These are phyloP conservation scores for Porites australiensis DNA, from an alignment of 64 coral and sea anemone species.

Conservation along the genomic window DNA sequence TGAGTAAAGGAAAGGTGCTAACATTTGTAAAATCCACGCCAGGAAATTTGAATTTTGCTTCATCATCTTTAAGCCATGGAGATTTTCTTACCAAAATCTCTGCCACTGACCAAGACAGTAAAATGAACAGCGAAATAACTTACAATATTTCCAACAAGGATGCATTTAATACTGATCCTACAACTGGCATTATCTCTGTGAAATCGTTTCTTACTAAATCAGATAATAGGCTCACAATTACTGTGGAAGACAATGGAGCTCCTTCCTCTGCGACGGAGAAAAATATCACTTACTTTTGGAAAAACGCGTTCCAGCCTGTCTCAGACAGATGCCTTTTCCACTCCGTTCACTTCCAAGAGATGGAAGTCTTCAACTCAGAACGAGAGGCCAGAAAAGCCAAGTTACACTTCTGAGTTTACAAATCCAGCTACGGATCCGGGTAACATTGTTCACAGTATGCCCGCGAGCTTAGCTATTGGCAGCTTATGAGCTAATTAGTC, in stretches of 20 bases:
- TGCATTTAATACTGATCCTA: slow-evolving; percentile 13
- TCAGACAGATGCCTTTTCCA: neutral
- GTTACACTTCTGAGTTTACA: neutral
- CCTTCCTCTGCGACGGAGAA: neutral
- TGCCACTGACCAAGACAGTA: slow-evolving; percentile 49
- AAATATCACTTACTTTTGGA: slow-evolving; percentile 21
- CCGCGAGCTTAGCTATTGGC: neutral
- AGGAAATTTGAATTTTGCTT: neutral
- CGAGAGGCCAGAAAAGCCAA: neutral
- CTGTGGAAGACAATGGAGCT: slow-evolving; percentile 22
- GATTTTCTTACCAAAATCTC: neutral
- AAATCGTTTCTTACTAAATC: neutral
- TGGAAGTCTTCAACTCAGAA: neutral
- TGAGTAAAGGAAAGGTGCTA: too few species aligned
- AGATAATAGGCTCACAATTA: slow-evolving; percentile 4
- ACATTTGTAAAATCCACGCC: neutral
- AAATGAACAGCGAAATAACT: slow-evolving; percentile 18
- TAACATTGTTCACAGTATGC: neutral
- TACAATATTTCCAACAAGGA: neutral
- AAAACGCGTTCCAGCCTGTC: neutral
- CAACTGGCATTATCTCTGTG: slow-evolving; percentile 1
- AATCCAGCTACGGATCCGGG: neutral
- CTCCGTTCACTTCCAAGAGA: neutral
- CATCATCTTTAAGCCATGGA: neutral
- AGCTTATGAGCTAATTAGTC: slow-evolving; percentile 2